phyloP scores from a whole-genome alignment of 2,888 invertebrate species.

The Hemistola chrysoprasaria region DNA sequence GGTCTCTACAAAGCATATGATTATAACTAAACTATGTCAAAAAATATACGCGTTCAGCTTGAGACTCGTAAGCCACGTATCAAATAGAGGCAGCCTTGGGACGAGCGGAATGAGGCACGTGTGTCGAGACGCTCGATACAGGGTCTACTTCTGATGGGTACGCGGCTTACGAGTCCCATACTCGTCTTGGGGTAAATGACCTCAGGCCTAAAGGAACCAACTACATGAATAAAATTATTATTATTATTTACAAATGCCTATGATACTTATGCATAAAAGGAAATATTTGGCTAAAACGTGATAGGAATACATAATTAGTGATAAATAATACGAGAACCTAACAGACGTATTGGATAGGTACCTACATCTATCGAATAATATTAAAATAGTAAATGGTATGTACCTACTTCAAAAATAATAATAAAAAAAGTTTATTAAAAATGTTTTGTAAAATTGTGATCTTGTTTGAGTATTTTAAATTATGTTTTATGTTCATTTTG shows the following conservation, averaged over 20 bases:
- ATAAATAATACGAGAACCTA: conserved; percentile 55
- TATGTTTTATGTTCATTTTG: conserved; percentile 58
- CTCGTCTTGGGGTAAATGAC: conserved; percentile 43
- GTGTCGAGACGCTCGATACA: no score
- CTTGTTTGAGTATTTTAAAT: conserved; percentile 66
- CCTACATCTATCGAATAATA: conserved; percentile 34
- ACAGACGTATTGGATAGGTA: conserved; percentile 45
- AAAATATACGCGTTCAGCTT: no score
- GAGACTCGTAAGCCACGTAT: no score
- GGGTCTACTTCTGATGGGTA: no score
- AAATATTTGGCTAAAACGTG: conserved; percentile 80
- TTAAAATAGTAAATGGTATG: conserved; percentile 29
- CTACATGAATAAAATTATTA: conserved; percentile 70
- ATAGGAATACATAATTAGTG: conserved; percentile 66
- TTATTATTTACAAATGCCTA: conserved; percentile 74
- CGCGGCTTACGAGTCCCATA: no score
- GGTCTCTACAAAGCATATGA: no score
- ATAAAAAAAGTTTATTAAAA: conserved; percentile 54
- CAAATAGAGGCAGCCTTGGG: no score
- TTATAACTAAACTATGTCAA: no score
- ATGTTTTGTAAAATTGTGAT: conserved; percentile 67
- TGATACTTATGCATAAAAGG: conserved; percentile 59
- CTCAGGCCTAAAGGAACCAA: conserved; percentile 76
- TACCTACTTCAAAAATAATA: conserved; percentile 39
- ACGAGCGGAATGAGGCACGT: no score